Evolutionary conservation across 1,140 invertebrate genomes (phyloP).

Genomic region (Drosophila sulfurigaster): DNA sequence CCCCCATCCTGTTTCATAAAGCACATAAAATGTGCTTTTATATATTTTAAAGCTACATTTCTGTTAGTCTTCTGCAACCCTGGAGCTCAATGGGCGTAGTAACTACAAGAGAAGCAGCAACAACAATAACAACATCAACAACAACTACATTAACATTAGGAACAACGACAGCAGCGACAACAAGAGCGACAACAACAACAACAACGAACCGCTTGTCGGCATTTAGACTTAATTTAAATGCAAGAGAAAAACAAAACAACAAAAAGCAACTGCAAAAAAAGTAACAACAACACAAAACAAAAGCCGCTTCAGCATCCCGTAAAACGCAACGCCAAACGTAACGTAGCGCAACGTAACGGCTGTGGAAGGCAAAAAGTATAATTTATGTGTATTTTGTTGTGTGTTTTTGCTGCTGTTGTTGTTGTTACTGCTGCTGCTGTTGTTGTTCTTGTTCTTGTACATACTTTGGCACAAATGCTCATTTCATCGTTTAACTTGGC

Average conservation of each 20-base stretch:
- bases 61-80: slow-evolving; percentile 22
- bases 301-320: slow-evolving; percentile 45
- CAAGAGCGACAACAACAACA: slow-evolving; percentile 56
- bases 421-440: slow-evolving; percentile 20
- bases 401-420: slow-evolving; percentile 40
- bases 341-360: slow-evolving; percentile 80
- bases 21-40: slow-evolving; percentile 12
- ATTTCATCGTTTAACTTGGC: slow-evolving; percentile 81
- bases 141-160: slow-evolving; percentile 19
- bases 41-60: slow-evolving; percentile 19
- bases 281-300: slow-evolving; percentile 55
- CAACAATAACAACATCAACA: slow-evolving; percentile 29
- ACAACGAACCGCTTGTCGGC: slow-evolving; percentile 69
- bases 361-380: slow-evolving; percentile 71
- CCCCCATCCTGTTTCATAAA: neutral
- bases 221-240: slow-evolving; percentile 84
- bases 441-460: slow-evolving; percentile 40
- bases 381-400: slow-evolving; percentile 77
- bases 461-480: slow-evolving; percentile 68
- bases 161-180: slow-evolving; percentile 46
- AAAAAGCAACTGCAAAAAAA: slow-evolving; percentile 34
- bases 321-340: slow-evolving; percentile 60
- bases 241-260: slow-evolving; percentile 45
- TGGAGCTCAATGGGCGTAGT: slow-evolving; percentile 22
- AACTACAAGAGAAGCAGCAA: slow-evolving; percentile 12